Evolutionary conservation across 2,888 invertebrate genomes (phyloP).

Genomic region (Synanthedon formicaeformis): DNA sequence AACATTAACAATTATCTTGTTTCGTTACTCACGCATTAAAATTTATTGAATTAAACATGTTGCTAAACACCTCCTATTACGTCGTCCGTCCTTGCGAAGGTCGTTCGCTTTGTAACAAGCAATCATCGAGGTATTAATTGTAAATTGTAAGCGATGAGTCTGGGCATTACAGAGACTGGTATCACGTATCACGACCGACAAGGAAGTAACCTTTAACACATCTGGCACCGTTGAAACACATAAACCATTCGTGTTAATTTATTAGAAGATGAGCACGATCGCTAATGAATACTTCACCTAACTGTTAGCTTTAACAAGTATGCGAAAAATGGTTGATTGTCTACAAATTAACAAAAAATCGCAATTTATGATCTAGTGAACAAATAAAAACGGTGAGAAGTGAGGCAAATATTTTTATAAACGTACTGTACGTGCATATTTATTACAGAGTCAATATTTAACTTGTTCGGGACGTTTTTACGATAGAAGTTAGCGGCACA

Average conservation of each 20-base stretch:
- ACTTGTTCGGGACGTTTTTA: too few relatives aligned
- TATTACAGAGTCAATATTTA: too few relatives aligned
- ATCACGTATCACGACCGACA: conserved; percentile 34
- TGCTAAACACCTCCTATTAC: conserved; percentile 27
- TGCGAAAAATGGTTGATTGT: conserved; percentile 1
- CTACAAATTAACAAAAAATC: neutral
- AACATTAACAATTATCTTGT: conserved; percentile 1
- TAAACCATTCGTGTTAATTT: conserved; percentile 24
- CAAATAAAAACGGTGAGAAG: neutral
- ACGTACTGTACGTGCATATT: too few relatives aligned
- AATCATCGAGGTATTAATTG: conserved; percentile 30
- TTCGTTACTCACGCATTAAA: conserved; percentile 15
- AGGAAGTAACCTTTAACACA: conserved; percentile 64
- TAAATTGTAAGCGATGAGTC: conserved; percentile 39
- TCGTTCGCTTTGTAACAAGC: conserved; percentile 34
- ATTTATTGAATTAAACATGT: conserved; percentile 24
- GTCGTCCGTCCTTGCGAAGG: conserved; percentile 53
- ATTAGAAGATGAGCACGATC: neutral
- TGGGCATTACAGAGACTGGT: conserved; percentile 42
- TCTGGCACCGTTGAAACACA: conserved; percentile 53
- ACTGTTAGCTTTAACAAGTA: conserved; percentile 4
- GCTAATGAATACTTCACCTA: neutral
- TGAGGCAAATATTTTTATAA: neutral
- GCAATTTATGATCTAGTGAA: neutral
- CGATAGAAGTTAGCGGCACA: too few relatives aligned